Conservation (phyloP, 2,797 vertebrate genomes). For the Melanotaenia nigrans region DNA sequence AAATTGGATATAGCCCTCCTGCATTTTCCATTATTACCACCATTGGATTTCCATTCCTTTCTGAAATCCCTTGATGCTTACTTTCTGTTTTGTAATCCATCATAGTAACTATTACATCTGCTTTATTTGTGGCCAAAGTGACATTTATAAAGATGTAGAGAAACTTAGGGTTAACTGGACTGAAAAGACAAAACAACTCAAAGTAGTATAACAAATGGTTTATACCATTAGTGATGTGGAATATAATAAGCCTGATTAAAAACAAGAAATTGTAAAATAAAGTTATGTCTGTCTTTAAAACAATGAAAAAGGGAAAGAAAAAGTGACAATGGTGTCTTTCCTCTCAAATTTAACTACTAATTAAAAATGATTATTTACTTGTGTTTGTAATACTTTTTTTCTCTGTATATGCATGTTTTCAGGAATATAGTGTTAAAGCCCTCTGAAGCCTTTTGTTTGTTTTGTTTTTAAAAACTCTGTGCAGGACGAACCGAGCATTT, state of each 20-base stretch:
- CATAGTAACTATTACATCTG: neutral
- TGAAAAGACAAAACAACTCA: neutral
- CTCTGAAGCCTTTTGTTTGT: neutral
- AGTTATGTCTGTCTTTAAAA: neutral
- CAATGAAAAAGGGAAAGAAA: neutral
- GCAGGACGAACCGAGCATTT: neutral
- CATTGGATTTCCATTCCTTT: neutral
- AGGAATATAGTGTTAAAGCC: neutral
- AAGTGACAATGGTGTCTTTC: neutral
- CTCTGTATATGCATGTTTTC: no score
- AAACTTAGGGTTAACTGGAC: neutral
- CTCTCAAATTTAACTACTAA: neutral
- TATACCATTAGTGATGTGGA: neutral
- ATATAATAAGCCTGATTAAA: neutral
- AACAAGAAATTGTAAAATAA: neutral
- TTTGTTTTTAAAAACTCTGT: neutral
- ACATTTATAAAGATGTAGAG: neutral
- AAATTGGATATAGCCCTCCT: neutral
- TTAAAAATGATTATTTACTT: neutral
- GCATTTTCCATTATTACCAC: neutral
- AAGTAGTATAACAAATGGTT: neutral
- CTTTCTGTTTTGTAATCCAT: neutral
- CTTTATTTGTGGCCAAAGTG: neutral
- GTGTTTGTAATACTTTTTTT: neutral
- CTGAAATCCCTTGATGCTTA: neutral